Conservation (phyloP, 2,797 vertebrate species). For the Pangasius djambal region DNA sequence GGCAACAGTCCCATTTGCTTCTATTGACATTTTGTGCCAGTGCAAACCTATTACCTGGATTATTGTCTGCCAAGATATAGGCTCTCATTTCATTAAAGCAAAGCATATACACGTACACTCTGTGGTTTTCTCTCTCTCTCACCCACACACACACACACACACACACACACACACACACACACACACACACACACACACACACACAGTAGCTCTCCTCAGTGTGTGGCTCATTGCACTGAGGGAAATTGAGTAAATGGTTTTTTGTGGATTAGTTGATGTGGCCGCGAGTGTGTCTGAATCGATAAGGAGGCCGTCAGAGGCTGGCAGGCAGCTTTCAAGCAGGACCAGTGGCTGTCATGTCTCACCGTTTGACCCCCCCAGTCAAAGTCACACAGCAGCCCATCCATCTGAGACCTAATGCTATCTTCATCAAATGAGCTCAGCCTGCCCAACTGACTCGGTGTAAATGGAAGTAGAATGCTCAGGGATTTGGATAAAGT, state of each 20-base stretch:
- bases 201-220: conserved; percentile 65
- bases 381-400: conserved; percentile 49
- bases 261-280: conserved; percentile 86
- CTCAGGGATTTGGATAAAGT: conserved; percentile 1
- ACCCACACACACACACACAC: not conserved
- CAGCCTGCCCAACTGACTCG: conserved; percentile 15
- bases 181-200: conserved; percentile 34
- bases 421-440: conserved; percentile 40
- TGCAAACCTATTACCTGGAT: conserved; percentile 81
- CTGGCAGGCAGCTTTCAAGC: conserved; percentile 80
- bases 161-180: conserved; percentile 50
- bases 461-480: conserved; percentile 22
- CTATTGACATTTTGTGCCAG: conserved; percentile 81
- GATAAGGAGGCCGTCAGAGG: conserved; percentile 81
- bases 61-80: conserved; percentile 77
- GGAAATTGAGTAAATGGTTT: conserved; percentile 84
- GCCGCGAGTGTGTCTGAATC: conserved; percentile 82
- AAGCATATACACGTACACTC: conserved; percentile 54
- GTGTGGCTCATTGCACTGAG: conserved; percentile 77
- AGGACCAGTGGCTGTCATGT: conserved; percentile 71
- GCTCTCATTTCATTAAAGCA: conserved; percentile 82
- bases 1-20: conserved; percentile 77
- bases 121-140: conserved; percentile 3
- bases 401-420: conserved; percentile 51
- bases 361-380: conserved; percentile 52